Evolutionary conservation across 2,888 invertebrate species (phyloP).

Genomic region (Rhogogaster chlorosoma): DNA sequence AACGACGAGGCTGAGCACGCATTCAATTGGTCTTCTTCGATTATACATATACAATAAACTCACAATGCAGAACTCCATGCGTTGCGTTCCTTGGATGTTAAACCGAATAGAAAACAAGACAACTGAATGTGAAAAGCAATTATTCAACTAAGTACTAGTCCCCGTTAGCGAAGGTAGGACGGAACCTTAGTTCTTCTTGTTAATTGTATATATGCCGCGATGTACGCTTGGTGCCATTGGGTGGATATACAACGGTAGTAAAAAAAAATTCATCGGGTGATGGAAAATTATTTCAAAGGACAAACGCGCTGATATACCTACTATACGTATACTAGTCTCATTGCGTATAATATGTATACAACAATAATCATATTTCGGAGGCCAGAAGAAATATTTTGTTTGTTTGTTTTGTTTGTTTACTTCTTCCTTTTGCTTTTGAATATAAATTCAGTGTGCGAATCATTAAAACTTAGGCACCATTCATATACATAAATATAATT

Average conservation of each 20-base stretch:
- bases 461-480: constrained; percentile 10
- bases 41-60: not conserved
- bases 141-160: not conserved
- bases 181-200: constrained; percentile 8
- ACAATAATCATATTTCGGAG: not conserved
- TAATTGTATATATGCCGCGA: not conserved
- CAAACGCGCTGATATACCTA: not conserved
- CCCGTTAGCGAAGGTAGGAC: constrained; percentile 12
- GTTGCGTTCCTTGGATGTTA: not conserved
- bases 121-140: not conserved
- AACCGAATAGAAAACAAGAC: not conserved
- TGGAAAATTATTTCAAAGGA: not conserved
- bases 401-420: not conserved
- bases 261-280: not conserved
- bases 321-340: not conserved
- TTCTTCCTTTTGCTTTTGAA: not conserved
- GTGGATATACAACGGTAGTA: constrained; percentile 24
- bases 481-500: constrained; percentile 15
- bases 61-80: not conserved
- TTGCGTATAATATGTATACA: not conserved
- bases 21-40: not conserved
- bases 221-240: not conserved
- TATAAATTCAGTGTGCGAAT: constrained; percentile 5
- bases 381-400: not conserved
- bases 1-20: not conserved